phyloP scores from a whole-genome alignment of 2,113 vertebrate species.

The Leptobrachium ailaonicum region DNA sequence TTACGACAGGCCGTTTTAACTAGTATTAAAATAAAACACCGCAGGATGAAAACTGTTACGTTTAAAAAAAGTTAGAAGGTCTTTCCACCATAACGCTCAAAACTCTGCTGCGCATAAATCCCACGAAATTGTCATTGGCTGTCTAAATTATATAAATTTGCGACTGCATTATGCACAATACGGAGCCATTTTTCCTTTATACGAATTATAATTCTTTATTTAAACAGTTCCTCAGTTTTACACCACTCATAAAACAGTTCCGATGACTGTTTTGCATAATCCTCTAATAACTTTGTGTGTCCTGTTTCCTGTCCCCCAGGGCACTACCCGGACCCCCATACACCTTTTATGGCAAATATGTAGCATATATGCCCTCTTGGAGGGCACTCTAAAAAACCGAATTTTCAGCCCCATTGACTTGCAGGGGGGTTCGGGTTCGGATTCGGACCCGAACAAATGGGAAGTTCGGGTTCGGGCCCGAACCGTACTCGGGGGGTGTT shows the following conservation, averaged over 20 bases:
- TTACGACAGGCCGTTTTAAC: background rate
- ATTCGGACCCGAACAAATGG: too few relatives aligned
- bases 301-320: too few relatives aligned
- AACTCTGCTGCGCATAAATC: constrained; percentile 24
- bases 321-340: too few relatives aligned
- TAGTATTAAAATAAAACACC: constrained; percentile 7
- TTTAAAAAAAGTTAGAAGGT: background rate
- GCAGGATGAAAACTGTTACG: background rate
- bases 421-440: too few relatives aligned
- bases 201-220: constrained; percentile 41
- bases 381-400: too few relatives aligned
- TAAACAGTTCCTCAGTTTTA: constrained; percentile 36
- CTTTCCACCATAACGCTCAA: background rate
- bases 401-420: too few relatives aligned
- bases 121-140: constrained; percentile 19
- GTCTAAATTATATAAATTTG: constrained; percentile 38
- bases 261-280: constrained; percentile 39
- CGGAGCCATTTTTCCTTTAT: constrained; percentile 19
- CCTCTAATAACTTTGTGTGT: constrained; percentile 30
- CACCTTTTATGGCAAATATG: too few relatives aligned
- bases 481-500: too few relatives aligned
- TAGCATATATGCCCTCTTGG: too few relatives aligned
- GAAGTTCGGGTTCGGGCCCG: too few relatives aligned
- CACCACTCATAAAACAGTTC: constrained; percentile 19
- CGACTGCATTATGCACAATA: constrained; percentile 34